phyloP scores from a whole-genome alignment of 2,888 invertebrate species.

The Anorthoa munda region DNA sequence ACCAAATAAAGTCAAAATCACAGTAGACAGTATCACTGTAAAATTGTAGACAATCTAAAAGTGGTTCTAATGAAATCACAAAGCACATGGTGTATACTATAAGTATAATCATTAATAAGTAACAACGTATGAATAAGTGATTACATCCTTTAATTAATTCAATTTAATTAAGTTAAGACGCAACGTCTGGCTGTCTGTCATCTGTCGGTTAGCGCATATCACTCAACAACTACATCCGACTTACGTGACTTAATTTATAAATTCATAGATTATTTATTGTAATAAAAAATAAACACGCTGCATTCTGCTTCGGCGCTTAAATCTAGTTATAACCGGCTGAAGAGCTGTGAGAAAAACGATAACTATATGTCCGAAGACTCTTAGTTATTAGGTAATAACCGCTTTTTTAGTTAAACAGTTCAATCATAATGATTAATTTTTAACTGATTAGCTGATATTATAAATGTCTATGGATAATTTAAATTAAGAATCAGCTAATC shows the following conservation, averaged over 20 bases:
- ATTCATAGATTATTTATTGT: slow-evolving; percentile 8
- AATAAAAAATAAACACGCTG: slow-evolving; percentile 5
- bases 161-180: not conserved
- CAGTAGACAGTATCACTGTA: not conserved
- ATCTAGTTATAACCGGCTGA: slow-evolving; percentile 21
- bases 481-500: no score
- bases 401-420: no score
- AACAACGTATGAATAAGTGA: slow-evolving; percentile 14
- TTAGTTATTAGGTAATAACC: no score
- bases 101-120: not conserved
- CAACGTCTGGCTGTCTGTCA: slow-evolving; percentile 31
- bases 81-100: not conserved
- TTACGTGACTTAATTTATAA: slow-evolving; percentile 36
- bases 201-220: slow-evolving; percentile 12
- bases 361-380: no score
- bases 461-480: no score
- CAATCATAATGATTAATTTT: no score
- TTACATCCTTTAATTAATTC: not conserved
- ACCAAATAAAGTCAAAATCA: not conserved
- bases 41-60: not conserved
- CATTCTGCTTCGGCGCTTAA: slow-evolving; percentile 1
- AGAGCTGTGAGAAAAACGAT: slow-evolving; percentile 4
- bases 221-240: slow-evolving; percentile 19
- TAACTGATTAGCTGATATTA: no score
- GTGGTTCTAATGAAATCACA: slow-evolving; percentile 11